phyloP scores from a whole-genome alignment of 2,797 vertebrate genomes.

The Buceros bicornis region DNA sequence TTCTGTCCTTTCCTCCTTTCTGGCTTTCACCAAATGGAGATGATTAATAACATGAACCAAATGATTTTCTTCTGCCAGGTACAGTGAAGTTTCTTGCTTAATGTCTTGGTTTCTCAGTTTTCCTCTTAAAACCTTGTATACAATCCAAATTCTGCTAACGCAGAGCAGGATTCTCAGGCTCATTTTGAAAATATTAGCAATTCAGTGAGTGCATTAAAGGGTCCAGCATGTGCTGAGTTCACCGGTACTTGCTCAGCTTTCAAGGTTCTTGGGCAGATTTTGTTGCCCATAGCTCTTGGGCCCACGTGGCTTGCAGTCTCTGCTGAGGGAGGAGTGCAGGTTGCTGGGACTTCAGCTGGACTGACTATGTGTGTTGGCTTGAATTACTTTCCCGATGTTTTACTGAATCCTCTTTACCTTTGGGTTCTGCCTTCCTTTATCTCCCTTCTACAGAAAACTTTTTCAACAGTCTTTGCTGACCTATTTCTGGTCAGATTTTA shows the following conservation, averaged over 20 bases:
- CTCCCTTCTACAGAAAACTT: neutral
- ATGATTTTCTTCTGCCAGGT: neutral
- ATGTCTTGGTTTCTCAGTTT: neutral
- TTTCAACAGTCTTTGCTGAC: neutral
- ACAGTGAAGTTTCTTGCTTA: neutral
- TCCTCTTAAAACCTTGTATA: neutral
- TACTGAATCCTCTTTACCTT: neutral
- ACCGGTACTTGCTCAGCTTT: neutral
- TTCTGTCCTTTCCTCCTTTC: neutral
- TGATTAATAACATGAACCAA: neutral
- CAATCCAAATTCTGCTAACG: neutral
- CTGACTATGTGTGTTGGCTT: rapidly evolving
- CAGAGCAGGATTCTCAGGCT: neutral
- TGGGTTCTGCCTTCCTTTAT: neutral
- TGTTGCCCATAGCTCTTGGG: neutral
- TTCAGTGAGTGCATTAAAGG: neutral
- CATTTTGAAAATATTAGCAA: neutral
- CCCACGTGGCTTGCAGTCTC: neutral
- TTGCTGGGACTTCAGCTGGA: neutral
- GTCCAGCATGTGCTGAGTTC: neutral
- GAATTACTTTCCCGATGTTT: neutral
- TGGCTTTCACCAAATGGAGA: neutral
- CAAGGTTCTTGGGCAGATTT: neutral
- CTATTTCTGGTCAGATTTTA: neutral
- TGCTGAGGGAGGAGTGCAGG: neutral